A percentile compares a stretch with the other conserved stretches of the same genome.
Conservation (phyloP, 1,140 invertebrate species). For the Armadillidium nasatum region DNA sequence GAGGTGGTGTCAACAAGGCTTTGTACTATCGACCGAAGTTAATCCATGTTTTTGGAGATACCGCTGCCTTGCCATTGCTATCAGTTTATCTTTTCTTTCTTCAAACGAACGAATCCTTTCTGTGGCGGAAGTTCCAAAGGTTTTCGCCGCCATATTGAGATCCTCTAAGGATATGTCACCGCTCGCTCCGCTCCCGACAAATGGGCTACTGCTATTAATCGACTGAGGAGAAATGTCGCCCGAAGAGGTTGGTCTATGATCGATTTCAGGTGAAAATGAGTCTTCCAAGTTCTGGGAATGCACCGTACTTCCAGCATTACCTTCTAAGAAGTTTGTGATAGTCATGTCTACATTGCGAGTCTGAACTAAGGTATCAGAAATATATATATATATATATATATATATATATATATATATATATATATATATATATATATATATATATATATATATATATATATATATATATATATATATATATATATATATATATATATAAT, state of each 20-base stretch:
- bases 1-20: conserved; percentile 31
- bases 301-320: conserved; percentile 52
- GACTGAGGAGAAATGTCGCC: conserved; percentile 41
- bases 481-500: too few relatives aligned
- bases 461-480: too few relatives aligned
- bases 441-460: neutral
- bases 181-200: neutral
- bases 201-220: neutral
- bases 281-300: too few relatives aligned
- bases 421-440: conserved; percentile 21
- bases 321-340: conserved; percentile 74
- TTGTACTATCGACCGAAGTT: conserved; percentile 43
- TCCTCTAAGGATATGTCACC: neutral
- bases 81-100: conserved; percentile 70
- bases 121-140: conserved; percentile 60
- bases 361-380: conserved; percentile 53
- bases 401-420: conserved; percentile 36
- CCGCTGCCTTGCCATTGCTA: conserved; percentile 66
- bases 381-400: conserved; percentile 44
- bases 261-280: conserved; percentile 41
- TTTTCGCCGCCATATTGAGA: conserved; percentile 51
- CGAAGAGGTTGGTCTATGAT: conserved; percentile 57
- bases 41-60: conserved; percentile 75
- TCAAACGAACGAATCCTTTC: conserved; percentile 65
- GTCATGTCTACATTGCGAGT: conserved; percentile 73